Evolutionary conservation across 35 echinoderm and acorn worm species (phyloP), one percentile per base, ranked within the genome.

Genomic region (Apostichopus japonicus): DNA sequence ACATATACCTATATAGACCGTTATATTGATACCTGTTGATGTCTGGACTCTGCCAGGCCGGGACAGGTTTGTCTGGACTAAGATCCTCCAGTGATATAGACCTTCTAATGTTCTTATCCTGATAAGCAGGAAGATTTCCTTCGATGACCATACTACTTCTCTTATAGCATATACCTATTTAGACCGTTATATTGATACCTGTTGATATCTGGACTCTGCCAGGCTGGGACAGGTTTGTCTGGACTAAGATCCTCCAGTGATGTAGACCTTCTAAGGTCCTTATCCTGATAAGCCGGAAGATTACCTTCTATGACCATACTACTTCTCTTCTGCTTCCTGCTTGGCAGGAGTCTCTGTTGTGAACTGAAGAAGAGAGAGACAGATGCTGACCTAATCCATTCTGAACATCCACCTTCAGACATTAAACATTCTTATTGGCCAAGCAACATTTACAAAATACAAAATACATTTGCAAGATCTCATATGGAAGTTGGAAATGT

Each of bases 261-360:
- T 8, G 86, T 87, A 21, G 86, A 87, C 86, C 86, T 14, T 23
- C 86, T 62, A 6, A 87, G 86, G 56, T 87, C 86, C 10, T 56
- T 33, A 54, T 83, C 79, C 51, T 83, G 86, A 25, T 62, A 71
- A 24, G 53, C 23, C 5, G 24, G 86, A 71, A 23, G 86, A 10
- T 71, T 87, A 15, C 86, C 86, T 56, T 87, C 86, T 6, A 87
- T 87, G 56, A 87, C 56, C 86, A 87, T 87, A 22, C 86, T 87
- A 24, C 86, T 62, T 15, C 86, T 62, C 56, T 87, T 62, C 21
- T 87, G 56, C 19, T 87, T 53, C 23, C 86, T 87, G 56, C 86
- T 57, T 14, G 86, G 86, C 23, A 87, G 51, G 6, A 87, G 56
- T 13, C 63, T 65, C 24, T 62, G 86, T 23, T 87, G 86, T 67